Evolutionary conservation across 2,113 vertebrate genomes (phyloP).

Genomic region (Anhinga rufa): DNA sequence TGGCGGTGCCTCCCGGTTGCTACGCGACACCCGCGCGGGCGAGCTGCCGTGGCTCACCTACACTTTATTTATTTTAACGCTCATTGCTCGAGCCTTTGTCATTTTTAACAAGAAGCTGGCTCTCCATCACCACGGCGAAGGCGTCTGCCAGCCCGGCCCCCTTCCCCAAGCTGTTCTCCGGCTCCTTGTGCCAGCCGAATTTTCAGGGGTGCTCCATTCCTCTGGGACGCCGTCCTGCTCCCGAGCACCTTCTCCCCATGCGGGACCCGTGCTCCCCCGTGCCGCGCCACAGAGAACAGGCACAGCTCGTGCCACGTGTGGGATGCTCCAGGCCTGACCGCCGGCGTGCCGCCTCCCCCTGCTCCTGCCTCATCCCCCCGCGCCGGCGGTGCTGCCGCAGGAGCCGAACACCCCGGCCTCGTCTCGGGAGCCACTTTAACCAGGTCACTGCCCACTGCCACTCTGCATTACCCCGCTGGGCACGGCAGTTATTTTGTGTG

Average conservation of each 20-base stretch:
- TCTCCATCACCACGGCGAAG: slow-evolving; percentile 4
- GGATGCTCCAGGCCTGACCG: neutral
- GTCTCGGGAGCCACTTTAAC: fast-evolving
- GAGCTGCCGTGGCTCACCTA: slow-evolving; percentile 56
- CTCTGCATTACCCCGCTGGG: neutral
- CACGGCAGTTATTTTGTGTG: neutral
- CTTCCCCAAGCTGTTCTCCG: neutral
- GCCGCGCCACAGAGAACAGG: fast-evolving
- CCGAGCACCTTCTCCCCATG: neutral
- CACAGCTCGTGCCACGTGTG: neutral
- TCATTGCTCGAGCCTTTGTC: slow-evolving; percentile 45
- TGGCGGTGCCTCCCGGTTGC: slow-evolving; percentile 34
- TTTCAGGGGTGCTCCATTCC: neutral
- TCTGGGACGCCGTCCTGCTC: neutral
- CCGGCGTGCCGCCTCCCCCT: fast-evolving
- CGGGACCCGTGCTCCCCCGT: neutral
- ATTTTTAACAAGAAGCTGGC: slow-evolving; percentile 16
- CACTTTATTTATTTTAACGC: slow-evolving; percentile 65
- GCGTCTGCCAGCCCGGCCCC: slow-evolving; percentile 11
- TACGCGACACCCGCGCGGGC: slow-evolving; percentile 54
- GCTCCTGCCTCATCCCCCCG: neutral
- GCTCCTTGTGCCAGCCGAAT: neutral
- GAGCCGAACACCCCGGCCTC: neutral
- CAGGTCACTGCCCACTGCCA: neutral
- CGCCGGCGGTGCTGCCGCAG: fast-evolving